A percentile compares a stretch with the other conserved stretches of the same genome.
phyloP scores from a whole-genome alignment of 2,888 invertebrate genomes.

The Cryptophagus acutangulus region DNA sequence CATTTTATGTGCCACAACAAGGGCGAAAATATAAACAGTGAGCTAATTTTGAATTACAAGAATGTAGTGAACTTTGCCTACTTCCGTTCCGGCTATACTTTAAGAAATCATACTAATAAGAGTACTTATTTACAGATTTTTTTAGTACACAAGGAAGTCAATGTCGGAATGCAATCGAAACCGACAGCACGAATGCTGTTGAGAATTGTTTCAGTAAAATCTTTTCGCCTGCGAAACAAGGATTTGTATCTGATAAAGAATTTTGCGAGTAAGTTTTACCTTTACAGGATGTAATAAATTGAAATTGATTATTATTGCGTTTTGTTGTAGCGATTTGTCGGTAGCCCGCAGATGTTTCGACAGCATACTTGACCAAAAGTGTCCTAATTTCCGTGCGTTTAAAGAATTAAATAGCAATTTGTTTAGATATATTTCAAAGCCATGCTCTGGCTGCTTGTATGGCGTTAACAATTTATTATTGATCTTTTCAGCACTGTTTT shows the following conservation, averaged over 20 bases:
- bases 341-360: conserved; percentile 18
- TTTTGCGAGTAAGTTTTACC: conserved; percentile 20
- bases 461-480: conserved; percentile 15
- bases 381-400: conserved; percentile 14
- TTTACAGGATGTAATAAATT: not conserved
- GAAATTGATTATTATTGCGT: not conserved
- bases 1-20: conserved; percentile 26
- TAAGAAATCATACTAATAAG: no score
- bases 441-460: conserved; percentile 19
- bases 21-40: conserved; percentile 21
- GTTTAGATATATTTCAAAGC: conserved; percentile 20
- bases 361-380: conserved; percentile 10
- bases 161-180: conserved; percentile 13
- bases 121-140: conserved; percentile 19
- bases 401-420: conserved; percentile 19
- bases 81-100: no score
- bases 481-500: conserved; percentile 5
- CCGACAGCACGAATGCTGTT: conserved; percentile 6
- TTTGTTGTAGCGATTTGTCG: conserved; percentile 13
- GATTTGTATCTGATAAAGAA: conserved; percentile 14
- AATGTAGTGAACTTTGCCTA: not conserved
- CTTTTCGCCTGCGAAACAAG: conserved; percentile 18
- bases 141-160: conserved; percentile 13
- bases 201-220: conserved; percentile 18
- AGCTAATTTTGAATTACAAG: conserved; percentile 11